Evolutionary conservation across 2,888 invertebrate genomes (phyloP).

Genomic region (Drosophila kambysellisi): DNA sequence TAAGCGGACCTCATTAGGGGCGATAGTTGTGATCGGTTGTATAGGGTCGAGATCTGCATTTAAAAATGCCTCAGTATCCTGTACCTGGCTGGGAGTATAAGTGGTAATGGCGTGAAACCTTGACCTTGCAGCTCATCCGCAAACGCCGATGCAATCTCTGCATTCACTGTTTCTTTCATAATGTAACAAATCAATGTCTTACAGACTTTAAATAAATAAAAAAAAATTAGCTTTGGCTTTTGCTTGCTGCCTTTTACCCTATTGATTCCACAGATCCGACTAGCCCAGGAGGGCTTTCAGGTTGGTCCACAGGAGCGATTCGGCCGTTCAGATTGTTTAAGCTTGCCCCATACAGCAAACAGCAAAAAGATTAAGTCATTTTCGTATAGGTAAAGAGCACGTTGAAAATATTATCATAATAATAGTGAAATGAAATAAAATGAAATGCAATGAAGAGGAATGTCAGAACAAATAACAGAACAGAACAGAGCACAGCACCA

Average conservation of each 20-base stretch:
- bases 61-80: too few relatives aligned
- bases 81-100: too few relatives aligned
- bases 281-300: constrained; percentile 7
- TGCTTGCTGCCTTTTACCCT: constrained; percentile 25
- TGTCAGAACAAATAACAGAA: not conserved
- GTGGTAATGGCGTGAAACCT: too few relatives aligned
- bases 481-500: constrained; percentile 2
- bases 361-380: constrained; percentile 45
- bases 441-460: constrained; percentile 64
- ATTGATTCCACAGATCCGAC: constrained; percentile 17
- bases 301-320: constrained; percentile 11
- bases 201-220: too few relatives aligned
- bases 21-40: too few relatives aligned
- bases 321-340: not conserved
- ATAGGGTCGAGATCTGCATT: too few relatives aligned
- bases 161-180: too few relatives aligned
- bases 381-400: constrained; percentile 22
- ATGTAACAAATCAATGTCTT: too few relatives aligned
- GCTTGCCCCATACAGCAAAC: not conserved
- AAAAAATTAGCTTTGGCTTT: constrained; percentile 32
- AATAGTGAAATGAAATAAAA: constrained; percentile 78
- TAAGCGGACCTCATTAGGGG: too few relatives aligned
- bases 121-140: too few relatives aligned
- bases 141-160: too few relatives aligned
- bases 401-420: constrained; percentile 75